These are phyloP conservation scores for Drosophila borealis DNA, from an alignment of 2,888 invertebrate genomes.

Conservation along the genomic window DNA sequence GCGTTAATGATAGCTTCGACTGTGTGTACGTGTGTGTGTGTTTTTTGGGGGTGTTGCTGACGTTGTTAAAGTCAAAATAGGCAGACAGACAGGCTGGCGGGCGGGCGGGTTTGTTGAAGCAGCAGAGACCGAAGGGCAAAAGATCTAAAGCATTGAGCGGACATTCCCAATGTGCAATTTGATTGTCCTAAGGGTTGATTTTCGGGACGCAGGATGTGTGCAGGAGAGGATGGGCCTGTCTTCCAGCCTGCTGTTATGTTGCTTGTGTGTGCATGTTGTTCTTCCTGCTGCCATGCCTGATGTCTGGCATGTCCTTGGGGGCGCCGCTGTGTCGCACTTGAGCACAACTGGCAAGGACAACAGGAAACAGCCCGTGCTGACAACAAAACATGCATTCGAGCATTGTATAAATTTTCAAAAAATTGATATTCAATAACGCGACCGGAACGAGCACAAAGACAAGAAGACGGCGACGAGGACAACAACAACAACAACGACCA, in stretches of 20 bases:
- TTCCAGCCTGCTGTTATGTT: conserved; percentile 34
- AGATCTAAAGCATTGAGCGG: conserved; percentile 29
- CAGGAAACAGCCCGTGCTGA: conserved; percentile 48
- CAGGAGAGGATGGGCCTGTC: conserved; percentile 32
- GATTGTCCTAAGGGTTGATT: conserved; percentile 69
- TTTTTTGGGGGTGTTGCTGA: conserved; percentile 74
- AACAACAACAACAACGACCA: conserved; percentile 2
- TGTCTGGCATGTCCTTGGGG: conserved; percentile 50
- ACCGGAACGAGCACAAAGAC: conserved; percentile 27
- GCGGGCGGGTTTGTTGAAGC: neutral
- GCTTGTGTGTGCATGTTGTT: conserved; percentile 18
- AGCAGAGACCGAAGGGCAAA: conserved; percentile 24
- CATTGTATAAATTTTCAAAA: conserved; percentile 47
- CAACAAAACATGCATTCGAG: conserved; percentile 59
- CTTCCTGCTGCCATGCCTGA: conserved; percentile 25
- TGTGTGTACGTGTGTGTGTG: conserved; percentile 14
- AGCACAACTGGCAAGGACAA: conserved; percentile 50
- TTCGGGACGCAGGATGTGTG: conserved; percentile 38
- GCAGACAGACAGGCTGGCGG: conserved; percentile 50
- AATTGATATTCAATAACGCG: conserved; percentile 72
- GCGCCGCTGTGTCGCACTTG: conserved; percentile 46
- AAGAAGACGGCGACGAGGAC: conserved; percentile 4
- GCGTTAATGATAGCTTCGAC: conserved; percentile 69
- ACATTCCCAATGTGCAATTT: conserved; percentile 49
- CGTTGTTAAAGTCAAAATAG: conserved; percentile 78